Conservation (phyloP, 2,888 invertebrate genomes). For the Eudasyphora cyanicolor region DNA sequence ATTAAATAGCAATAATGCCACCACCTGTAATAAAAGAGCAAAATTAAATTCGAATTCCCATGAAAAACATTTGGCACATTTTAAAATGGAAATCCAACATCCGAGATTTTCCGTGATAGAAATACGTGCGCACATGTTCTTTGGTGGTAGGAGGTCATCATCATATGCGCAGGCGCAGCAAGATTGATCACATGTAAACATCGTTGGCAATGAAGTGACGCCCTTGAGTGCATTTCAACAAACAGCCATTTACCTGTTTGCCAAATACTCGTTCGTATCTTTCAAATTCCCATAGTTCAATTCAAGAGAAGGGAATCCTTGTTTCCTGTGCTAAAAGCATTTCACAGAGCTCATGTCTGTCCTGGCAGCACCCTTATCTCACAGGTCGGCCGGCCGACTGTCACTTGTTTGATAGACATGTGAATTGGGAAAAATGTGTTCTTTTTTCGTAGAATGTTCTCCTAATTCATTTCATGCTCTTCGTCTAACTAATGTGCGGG, state of each 20-base stretch:
- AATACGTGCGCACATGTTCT: slow-evolving; percentile 27
- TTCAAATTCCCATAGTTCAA: too few relatives aligned
- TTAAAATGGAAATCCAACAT: not conserved
- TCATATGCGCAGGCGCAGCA: slow-evolving; percentile 23
- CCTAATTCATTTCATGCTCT: not conserved
- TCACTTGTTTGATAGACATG: slow-evolving; percentile 63
- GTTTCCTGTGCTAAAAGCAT: slow-evolving; percentile 8
- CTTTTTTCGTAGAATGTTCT: not conserved
- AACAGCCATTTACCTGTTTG: too few relatives aligned
- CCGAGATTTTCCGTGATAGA: slow-evolving; percentile 16
- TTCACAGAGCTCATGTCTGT: not conserved
- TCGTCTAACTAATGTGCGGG: too few relatives aligned
- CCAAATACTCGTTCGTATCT: too few relatives aligned
- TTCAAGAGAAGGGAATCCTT: too few relatives aligned
- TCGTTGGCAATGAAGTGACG: not conserved
- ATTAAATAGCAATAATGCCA: too few relatives aligned
- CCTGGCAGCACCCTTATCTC: slow-evolving; percentile 47
- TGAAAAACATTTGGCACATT: slow-evolving; percentile 29
- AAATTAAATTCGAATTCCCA: slow-evolving; percentile 49
- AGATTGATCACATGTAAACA: slow-evolving; percentile 45
- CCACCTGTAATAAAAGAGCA: slow-evolving; percentile 53
- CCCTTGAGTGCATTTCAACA: too few relatives aligned
- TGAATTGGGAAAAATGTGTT: slow-evolving; percentile 29
- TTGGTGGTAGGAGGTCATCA: not conserved
- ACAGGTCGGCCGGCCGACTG: slow-evolving; percentile 39